Base-by-base conservation (phyloP, 2,113 vertebrate genomes). In the Paraplagusia blochii region DNA sequence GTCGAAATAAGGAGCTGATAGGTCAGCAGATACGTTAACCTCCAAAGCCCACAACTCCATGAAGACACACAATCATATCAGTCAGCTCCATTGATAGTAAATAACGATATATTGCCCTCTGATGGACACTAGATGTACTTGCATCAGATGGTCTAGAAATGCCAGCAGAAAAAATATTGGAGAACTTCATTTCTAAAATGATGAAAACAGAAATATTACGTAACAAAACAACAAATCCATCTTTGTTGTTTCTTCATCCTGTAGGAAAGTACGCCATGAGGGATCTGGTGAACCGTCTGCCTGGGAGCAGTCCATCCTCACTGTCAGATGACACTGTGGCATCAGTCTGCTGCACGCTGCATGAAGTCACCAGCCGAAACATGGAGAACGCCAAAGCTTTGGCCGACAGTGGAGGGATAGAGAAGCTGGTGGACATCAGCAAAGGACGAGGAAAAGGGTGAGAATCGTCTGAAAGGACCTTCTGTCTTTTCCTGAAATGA, bases 381-480 rank as follows among this genome's bases (percentile, higher is more conserved):
- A 94, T 97, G 94, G 96, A 99, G 77, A 98, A 99, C 0, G 97
- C 97, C 76, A 97, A 97, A 67, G 96, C 97, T 7, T 89, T 98
- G n/a, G 95, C 95, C 0, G 94, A 98, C 69, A 93, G 93, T 0
- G 96, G 95, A 0, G 97, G 97, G 5, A 96, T 99, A 44, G 94
- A 97, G 76, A 98, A 96, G 82, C 92, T 99, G 85, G 95, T 99
- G 84, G 93, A 94, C 84, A 98, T 98, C 75, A 96, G 96, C 11
- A 94, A 95, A 83, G 97, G 95, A 11, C 90, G 95, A 63, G 95
- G 95, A 34, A 95, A 95, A 88, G 96, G 96, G 95, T 90, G 49
- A 8, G 49, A 40, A 10, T 7, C n/a, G 5, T 29, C 44, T 15
- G 46, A 8, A n/a, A 9, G 18, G 1, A 8, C 9, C 17, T 5